phyloP scores from a whole-genome alignment of 2,113 vertebrate species.

The Eupsittula cactorum region DNA sequence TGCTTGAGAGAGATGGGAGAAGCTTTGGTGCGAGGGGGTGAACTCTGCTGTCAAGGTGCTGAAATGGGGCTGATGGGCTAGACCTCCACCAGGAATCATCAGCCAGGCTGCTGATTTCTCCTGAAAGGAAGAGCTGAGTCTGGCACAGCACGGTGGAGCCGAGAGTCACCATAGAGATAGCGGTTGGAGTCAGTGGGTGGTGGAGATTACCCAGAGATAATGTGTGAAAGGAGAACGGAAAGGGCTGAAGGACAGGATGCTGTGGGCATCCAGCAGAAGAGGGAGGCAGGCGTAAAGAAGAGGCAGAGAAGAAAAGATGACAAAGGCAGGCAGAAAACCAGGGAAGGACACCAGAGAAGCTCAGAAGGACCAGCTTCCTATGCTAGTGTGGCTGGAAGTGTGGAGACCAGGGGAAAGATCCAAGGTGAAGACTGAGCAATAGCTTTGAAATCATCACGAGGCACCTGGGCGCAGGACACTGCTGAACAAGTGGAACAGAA shows the following conservation, averaged over 20 bases:
- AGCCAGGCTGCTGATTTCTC: neutral
- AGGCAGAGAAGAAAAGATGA: neutral
- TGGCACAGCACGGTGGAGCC: neutral
- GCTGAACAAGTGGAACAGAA: neutral
- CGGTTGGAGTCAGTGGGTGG: neutral
- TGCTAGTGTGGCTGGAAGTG: neutral
- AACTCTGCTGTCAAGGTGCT: neutral
- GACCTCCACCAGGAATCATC: neutral
- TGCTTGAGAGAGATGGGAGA: fast-evolving
- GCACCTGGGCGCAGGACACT: neutral
- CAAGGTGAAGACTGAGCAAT: neutral
- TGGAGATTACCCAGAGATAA: neutral
- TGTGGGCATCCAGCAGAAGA: neutral
- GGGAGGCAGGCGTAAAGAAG: neutral
- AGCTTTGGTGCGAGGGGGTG: neutral
- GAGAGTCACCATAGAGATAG: slow-evolving; percentile 46
- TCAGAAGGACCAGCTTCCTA: neutral
- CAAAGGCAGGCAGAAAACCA: neutral
- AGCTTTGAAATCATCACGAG: neutral
- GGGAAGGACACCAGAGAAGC: neutral
- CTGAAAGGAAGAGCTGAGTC: neutral
- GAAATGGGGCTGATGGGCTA: neutral
- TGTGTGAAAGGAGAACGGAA: neutral
- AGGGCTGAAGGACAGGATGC: neutral
- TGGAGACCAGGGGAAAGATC: neutral